Percentiles rank a stretch among this genome's conserved stretches.
These are phyloP conservation scores for Acanthosepion pharaonis DNA, from an alignment of 2,888 invertebrate genomes.

Conservation along the genomic window DNA sequence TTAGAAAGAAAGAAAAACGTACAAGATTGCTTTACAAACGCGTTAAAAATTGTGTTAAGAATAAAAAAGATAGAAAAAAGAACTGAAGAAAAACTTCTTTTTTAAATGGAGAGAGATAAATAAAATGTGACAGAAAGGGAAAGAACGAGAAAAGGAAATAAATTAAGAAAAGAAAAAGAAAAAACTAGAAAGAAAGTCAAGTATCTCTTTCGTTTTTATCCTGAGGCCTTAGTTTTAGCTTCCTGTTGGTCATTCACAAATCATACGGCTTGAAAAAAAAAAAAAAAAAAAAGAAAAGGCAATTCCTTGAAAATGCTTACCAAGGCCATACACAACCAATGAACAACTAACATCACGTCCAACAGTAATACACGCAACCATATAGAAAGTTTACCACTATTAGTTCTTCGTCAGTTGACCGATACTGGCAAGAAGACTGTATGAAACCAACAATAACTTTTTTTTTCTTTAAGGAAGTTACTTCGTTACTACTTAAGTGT, in stretches of 20 bases:
- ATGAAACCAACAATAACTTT: background rate
- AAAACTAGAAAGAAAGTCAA: background rate
- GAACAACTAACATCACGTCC: background rate
- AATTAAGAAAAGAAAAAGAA: background rate
- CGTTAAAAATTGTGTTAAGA: background rate
- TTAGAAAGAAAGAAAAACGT: too few species aligned
- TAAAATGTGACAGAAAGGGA: background rate
- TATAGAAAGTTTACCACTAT: background rate
- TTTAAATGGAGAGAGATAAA: background rate
- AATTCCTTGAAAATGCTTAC: background rate
- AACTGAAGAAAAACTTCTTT: background rate
- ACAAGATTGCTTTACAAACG: background rate
- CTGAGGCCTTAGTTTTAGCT: background rate
- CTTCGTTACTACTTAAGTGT: background rate
- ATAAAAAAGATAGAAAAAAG: background rate
- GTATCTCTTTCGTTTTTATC: background rate
- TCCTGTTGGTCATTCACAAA: conserved; percentile 33
- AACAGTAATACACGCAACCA: background rate
- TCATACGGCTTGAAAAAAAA: background rate
- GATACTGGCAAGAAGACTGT: background rate
- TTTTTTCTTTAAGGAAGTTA: background rate
- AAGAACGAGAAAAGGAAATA: background rate
- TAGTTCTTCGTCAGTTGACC: background rate
- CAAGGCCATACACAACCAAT: background rate
- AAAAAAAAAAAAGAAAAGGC: background rate